Percentiles rank a stretch among this genome's conserved stretches.
These are phyloP conservation scores for Actinopyga echinites DNA, from an alignment of 53 echinoderm and acorn worm species.

Conservation along the genomic window DNA sequence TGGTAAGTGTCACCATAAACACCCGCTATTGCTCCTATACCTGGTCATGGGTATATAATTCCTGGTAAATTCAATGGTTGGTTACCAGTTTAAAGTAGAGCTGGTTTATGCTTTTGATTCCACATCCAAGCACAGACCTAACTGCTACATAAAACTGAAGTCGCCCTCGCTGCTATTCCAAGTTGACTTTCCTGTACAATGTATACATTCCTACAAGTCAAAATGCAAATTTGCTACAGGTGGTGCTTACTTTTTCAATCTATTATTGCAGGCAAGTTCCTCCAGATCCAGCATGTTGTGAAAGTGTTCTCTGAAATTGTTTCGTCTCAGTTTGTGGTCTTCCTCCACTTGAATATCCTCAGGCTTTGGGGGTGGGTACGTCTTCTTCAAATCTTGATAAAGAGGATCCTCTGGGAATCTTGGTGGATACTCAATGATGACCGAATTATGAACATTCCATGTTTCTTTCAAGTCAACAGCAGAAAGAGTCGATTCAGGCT, in stretches of 20 bases:
- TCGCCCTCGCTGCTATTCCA: not conserved
- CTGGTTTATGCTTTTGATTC: not conserved
- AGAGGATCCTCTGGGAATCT: slow-evolving; percentile 6
- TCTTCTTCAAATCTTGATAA: not conserved
- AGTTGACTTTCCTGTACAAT: not conserved
- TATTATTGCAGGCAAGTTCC: slow-evolving; percentile 73
- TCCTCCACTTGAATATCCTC: slow-evolving; percentile 34
- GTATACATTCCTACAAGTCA: not conserved
- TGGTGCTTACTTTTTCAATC: slow-evolving; percentile 70
- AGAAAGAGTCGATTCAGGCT: slow-evolving; percentile 10
- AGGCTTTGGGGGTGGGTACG: not conserved
- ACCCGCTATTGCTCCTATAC: no score
- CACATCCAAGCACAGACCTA: no score
- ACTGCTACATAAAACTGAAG: no score
- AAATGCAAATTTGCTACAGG: not conserved
- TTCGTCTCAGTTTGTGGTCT: slow-evolving; percentile 41
- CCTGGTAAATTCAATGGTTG: no score
- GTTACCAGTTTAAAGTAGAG: not conserved
- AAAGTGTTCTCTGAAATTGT: slow-evolving; percentile 78
- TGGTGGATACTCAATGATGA: slow-evolving; percentile 14
- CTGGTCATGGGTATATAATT: no score
- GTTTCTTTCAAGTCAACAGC: not conserved
- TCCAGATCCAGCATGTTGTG: slow-evolving; percentile 89
- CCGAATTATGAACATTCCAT: slow-evolving; percentile 27
- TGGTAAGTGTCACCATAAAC: no score